phyloP scores from a whole-genome alignment of 2,797 vertebrate species.

The Orientallactaga sibirica region DNA sequence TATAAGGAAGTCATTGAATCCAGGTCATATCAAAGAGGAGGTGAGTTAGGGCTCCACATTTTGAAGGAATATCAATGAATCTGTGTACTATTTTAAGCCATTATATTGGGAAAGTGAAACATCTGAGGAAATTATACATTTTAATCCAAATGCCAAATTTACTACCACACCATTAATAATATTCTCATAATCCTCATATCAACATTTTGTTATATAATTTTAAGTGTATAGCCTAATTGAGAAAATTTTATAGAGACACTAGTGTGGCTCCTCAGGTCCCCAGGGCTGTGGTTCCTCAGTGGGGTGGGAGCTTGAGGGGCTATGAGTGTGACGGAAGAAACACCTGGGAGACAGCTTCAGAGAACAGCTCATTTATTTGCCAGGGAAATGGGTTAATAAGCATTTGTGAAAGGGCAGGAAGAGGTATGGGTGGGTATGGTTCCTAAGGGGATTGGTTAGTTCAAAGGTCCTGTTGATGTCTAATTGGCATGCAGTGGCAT shows the following conservation, averaged over 20 bases:
- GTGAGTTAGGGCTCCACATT: background rate
- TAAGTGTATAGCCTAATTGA: background rate
- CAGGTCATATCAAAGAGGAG: background rate
- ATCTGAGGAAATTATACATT: background rate
- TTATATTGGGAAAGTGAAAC: background rate
- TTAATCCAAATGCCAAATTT: slow-evolving; percentile 28
- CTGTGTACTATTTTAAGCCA: background rate
- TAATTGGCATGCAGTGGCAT: too few relatives aligned
- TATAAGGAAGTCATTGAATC: slow-evolving; percentile 8
- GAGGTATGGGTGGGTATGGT: too few relatives aligned
- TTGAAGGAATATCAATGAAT: slow-evolving; percentile 29
- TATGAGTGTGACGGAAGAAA: too few relatives aligned
- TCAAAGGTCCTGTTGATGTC: too few relatives aligned
- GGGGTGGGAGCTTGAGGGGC: too few relatives aligned
- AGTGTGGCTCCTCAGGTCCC: background rate
- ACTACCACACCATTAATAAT: background rate
- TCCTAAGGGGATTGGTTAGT: too few relatives aligned
- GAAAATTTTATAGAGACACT: background rate
- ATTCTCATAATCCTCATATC: background rate
- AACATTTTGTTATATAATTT: slow-evolving; percentile 24
- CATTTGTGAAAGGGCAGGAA: too few relatives aligned
- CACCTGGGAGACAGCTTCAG: too few relatives aligned
- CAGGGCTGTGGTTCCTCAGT: too few relatives aligned
- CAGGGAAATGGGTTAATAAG: too few relatives aligned
- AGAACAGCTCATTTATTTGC: too few relatives aligned